These are phyloP conservation scores for Gymnopithys bicolor DNA, from an alignment of 2,797 vertebrate species.

Conservation along the genomic window DNA sequence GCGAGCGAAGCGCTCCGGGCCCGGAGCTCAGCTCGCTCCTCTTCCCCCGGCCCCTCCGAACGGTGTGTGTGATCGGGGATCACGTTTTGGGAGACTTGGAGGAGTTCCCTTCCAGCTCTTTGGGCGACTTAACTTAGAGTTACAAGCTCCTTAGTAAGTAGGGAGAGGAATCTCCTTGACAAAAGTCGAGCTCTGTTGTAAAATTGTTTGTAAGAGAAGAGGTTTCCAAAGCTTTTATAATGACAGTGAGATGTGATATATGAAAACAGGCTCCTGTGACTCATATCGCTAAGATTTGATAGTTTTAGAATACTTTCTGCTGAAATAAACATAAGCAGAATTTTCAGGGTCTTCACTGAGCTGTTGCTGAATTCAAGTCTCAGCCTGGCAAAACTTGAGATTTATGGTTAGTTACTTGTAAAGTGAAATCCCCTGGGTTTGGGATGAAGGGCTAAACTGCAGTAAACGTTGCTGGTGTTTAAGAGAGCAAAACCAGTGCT, in stretches of 20 bases:
- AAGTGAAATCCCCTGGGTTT: rapidly evolving
- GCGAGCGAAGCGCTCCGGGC: too few relatives aligned
- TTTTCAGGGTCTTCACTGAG: not conserved
- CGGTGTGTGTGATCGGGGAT: too few relatives aligned
- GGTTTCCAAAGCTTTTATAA: not conserved
- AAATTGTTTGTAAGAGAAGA: not conserved
- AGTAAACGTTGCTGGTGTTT: not conserved
- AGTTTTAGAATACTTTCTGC: not conserved
- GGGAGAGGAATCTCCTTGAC: not conserved
- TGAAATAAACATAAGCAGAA: not conserved
- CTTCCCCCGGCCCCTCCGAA: too few relatives aligned
- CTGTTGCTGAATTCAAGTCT: not conserved
- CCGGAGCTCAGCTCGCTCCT: too few relatives aligned
- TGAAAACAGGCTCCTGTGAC: not conserved
- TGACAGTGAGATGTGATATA: rapidly evolving
- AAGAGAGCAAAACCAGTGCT: not conserved
- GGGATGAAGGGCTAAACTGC: not conserved
- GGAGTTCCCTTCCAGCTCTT: not conserved
- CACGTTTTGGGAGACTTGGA: too few relatives aligned
- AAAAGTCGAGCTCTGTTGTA: not conserved
- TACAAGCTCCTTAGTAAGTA: not conserved
- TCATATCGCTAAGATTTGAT: not conserved
- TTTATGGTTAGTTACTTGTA: not conserved
- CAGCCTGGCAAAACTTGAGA: not conserved
- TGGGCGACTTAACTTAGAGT: rapidly evolving